Percentiles rank a stretch among this genome's conserved stretches.
These are phyloP conservation scores for Emydoidea blandingii DNA, from an alignment of 2,797 vertebrate genomes.

Conservation along the genomic window DNA sequence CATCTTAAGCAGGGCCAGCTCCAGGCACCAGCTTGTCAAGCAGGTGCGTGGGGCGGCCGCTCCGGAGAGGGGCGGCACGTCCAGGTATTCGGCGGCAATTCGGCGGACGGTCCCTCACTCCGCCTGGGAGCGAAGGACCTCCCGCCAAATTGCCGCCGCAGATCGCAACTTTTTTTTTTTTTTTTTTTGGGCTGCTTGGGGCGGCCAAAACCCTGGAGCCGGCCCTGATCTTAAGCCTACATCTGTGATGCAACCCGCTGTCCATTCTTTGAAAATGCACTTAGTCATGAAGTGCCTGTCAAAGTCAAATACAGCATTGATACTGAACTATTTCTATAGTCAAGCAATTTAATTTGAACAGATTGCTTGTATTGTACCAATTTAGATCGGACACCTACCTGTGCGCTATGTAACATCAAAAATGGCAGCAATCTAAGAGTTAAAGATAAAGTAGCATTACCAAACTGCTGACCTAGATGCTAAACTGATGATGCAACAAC, in stretches of 20 bases:
- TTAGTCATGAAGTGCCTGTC: rapidly evolving
- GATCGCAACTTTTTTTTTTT: too few species aligned
- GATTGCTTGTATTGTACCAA: background rate
- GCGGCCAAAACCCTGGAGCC: too few species aligned
- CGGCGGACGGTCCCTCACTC: too few species aligned
- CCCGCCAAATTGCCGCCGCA: too few species aligned
- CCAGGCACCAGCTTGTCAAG: too few species aligned
- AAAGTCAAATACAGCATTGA: background rate
- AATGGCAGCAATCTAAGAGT: background rate
- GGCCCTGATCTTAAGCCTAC: background rate
- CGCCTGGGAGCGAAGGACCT: too few species aligned
- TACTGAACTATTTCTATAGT: background rate
- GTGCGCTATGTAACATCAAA: rapidly evolving
- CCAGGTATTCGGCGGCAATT: too few species aligned
- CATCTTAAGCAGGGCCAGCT: background rate
- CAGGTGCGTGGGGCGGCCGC: too few species aligned
- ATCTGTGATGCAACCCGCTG: rapidly evolving
- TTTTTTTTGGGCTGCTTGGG: too few species aligned
- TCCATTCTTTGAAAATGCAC: rapidly evolving
- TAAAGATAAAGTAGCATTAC: background rate
- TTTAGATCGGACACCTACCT: rapidly evolving
- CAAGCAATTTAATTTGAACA: rapidly evolving
- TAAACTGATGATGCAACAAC: slow-evolving; percentile 31
- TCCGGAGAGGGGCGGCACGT: too few species aligned
- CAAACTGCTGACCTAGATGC: background rate